These are phyloP conservation scores for Dissostichus mawsoni DNA, from an alignment of 2,113 vertebrate genomes.

Conservation along the genomic window DNA sequence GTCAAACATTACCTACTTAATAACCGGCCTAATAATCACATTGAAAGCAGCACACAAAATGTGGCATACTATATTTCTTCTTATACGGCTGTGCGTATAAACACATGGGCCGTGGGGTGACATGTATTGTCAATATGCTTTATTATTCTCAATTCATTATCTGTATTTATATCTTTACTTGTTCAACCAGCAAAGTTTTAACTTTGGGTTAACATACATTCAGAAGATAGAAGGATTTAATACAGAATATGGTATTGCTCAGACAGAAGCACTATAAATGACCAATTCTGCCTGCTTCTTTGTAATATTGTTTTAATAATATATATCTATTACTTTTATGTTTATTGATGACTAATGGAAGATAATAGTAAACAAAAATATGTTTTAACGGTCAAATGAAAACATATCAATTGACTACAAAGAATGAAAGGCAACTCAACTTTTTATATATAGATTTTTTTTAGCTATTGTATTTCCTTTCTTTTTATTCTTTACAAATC, in stretches of 20 bases:
- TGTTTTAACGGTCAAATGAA: neutral
- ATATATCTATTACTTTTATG: neutral
- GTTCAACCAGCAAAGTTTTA: neutral
- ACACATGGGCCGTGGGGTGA: neutral
- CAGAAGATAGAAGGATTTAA: neutral
- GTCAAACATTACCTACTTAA: constrained; percentile 5
- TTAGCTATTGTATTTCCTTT: neutral
- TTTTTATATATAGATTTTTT: neutral
- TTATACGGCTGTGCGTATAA: neutral
- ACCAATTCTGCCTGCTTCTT: neutral
- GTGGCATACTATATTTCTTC: neutral
- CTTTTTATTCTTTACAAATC: neutral
- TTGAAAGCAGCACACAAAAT: neutral
- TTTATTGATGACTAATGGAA: neutral
- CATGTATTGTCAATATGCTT: neutral
- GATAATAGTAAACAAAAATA: no score
- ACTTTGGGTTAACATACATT: neutral
- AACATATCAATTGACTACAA: neutral
- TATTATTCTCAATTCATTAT: neutral
- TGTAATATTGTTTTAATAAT: neutral
- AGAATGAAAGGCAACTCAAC: neutral
- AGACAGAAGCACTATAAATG: neutral
- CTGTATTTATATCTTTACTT: neutral
- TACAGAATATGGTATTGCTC: no score
- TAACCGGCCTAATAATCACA: neutral